Percentiles rank a stretch among this genome's conserved stretches.
These are phyloP conservation scores for Pseudomugil tenellus DNA, from an alignment of 2,797 vertebrate species.

Conservation along the genomic window DNA sequence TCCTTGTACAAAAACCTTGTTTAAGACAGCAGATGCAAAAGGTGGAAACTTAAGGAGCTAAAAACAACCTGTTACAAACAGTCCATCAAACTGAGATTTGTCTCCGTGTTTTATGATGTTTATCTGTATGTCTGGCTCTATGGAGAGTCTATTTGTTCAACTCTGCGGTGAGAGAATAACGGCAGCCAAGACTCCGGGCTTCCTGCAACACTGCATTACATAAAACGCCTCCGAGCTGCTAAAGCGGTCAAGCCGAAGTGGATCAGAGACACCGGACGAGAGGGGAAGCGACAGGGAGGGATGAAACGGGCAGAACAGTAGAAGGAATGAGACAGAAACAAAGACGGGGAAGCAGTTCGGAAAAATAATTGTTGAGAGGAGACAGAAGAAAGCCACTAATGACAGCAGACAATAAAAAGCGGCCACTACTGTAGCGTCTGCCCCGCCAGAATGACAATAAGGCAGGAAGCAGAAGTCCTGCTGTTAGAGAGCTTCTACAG, in stretches of 20 bases:
- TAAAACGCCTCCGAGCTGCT: conserved; percentile 39
- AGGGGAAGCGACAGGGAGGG: conserved; percentile 42
- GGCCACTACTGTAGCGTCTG: conserved; percentile 60
- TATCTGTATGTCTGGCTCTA: conserved; percentile 47
- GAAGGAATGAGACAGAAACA: conserved; percentile 56
- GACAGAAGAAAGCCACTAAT: conserved; percentile 82
- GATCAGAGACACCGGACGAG: conserved; percentile 39
- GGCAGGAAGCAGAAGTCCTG: conserved; percentile 36
- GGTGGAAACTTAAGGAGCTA: conserved; percentile 6
- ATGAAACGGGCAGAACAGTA: conserved; percentile 38
- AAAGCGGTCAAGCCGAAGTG: conserved; percentile 27
- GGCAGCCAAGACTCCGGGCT: conserved; percentile 50
- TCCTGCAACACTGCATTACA: conserved; percentile 45
- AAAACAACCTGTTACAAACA: conserved; percentile 50
- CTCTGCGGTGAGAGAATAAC: conserved; percentile 57
- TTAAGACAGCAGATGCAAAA: neutral
- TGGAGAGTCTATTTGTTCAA: conserved; percentile 63
- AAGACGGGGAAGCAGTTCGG: conserved; percentile 64
- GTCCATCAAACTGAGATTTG: conserved; percentile 58
- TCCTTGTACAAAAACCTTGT: neutral
- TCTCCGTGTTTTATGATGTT: conserved; percentile 56
- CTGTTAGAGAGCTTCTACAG: conserved; percentile 39
- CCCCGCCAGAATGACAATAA: conserved; percentile 58
- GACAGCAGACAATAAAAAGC: conserved; percentile 75
- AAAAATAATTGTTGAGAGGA: conserved; percentile 74